Conservation (phyloP, 2,888 invertebrate species). For the Mythimna vitellina region DNA sequence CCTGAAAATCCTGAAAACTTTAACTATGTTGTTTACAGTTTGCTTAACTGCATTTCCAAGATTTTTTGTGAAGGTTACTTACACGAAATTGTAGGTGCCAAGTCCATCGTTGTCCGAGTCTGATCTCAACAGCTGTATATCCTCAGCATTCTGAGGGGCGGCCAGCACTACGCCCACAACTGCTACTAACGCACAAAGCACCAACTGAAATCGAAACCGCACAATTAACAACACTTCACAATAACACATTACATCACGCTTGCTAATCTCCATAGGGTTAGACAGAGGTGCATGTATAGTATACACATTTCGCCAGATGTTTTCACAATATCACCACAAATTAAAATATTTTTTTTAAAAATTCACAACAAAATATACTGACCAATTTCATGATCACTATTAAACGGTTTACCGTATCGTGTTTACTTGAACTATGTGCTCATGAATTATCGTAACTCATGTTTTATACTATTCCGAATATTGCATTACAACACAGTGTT, state of each 20-base stretch:
- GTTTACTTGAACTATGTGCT: slow-evolving; percentile 77
- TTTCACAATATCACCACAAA: slow-evolving; percentile 33
- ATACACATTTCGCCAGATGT: neutral
- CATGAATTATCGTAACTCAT: slow-evolving; percentile 74
- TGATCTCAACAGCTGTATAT: slow-evolving; percentile 77
- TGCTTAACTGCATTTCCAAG: neutral
- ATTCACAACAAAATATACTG: slow-evolving; percentile 65
- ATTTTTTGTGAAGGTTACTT: slow-evolving; percentile 51
- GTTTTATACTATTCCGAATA: slow-evolving; percentile 84
- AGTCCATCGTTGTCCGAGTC: slow-evolving; percentile 83
- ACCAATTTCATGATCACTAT: slow-evolving; percentile 81
- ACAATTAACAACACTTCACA: slow-evolving; percentile 60
- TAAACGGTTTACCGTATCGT: slow-evolving; percentile 70
- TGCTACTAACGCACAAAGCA: slow-evolving; percentile 82
- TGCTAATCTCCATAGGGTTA: neutral
- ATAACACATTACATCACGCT: slow-evolving; percentile 11
- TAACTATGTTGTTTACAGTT: neutral
- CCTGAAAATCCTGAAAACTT: neutral
- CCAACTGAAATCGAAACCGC: slow-evolving; percentile 78
- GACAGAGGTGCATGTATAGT: neutral
- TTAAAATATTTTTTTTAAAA: slow-evolving; percentile 29
- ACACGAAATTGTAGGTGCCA: slow-evolving; percentile 82
- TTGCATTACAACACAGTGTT: slow-evolving; percentile 80
- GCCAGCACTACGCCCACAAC: slow-evolving; percentile 69
- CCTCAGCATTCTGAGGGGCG: slow-evolving; percentile 79